A percentile compares a stretch with the other conserved stretches of the same genome.
Evolutionary conservation across 2,797 vertebrate genomes (phyloP).

Genomic region (Lutra lutra): DNA sequence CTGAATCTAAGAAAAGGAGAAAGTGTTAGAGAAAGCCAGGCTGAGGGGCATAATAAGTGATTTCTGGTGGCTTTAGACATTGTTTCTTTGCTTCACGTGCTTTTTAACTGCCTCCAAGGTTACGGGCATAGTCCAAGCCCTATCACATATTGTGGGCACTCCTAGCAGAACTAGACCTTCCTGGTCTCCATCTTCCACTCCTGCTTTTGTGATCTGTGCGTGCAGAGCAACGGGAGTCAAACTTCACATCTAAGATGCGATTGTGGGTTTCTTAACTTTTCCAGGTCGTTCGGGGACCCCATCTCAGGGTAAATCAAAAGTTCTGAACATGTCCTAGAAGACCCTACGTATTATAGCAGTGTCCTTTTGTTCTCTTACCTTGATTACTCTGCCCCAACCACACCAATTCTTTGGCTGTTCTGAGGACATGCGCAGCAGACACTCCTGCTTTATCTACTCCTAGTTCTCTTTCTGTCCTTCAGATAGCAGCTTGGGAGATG

Average conservation of each 20-base stretch:
- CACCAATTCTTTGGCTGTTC: neutral
- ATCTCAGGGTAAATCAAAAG: neutral
- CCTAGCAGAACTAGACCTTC: neutral
- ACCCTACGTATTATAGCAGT: rapidly evolving
- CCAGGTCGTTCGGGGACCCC: too few relatives aligned
- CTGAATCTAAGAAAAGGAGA: neutral
- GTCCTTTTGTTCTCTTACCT: neutral
- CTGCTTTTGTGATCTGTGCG: too few relatives aligned
- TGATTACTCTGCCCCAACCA: neutral
- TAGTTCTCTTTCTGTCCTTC: rapidly evolving
- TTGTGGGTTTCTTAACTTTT: neutral
- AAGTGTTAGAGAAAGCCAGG: neutral
- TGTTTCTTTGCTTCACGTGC: neutral
- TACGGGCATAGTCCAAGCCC: rapidly evolving
- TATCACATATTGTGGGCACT: neutral
- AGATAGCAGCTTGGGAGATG: neutral
- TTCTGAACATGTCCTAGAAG: neutral
- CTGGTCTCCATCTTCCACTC: neutral
- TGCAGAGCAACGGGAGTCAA: neutral
- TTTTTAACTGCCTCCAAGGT: neutral
- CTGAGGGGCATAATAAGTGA: rapidly evolving
- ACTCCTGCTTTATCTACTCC: neutral
- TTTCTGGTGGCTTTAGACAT: neutral
- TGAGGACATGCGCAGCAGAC: rapidly evolving
- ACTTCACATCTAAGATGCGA: neutral